Evolutionary conservation across 2,888 invertebrate genomes (phyloP), one percentile per base, ranked within the genome.

Genomic region (Drosophila barbarae): DNA sequence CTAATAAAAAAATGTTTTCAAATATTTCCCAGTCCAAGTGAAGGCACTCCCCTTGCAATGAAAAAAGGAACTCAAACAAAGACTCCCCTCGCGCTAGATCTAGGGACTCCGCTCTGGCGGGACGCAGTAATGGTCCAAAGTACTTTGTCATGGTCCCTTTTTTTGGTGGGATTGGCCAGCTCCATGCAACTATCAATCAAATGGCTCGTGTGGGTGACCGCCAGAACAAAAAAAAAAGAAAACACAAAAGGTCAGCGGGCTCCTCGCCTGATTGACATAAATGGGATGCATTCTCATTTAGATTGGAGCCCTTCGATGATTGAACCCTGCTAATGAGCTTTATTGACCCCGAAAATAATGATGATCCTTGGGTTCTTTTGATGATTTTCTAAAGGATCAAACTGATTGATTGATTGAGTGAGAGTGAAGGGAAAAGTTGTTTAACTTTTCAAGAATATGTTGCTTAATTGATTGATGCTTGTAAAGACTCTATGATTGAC

Each of bases 151-250:
- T 77, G 81, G 58, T 49, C 36, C 26, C 13, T 23, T 13, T n/a
- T 13, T n/a, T 9, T 9, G 57, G 72, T 42, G 56, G 69, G 72
- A 72, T 73, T 74, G 72, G 71, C 73, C 69, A 74, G 65, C 72
- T 83, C 82, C 77, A 80, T 80, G 83, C 72, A 74, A 76, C 76
- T 73, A 80, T 82, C 85, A 73, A 79, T 79, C 80, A 82, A 78
- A 73, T 74, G 58, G 65, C 55, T 70, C 57, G 34, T 65, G 61
- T 55, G 51, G 67, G 52, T 68, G 57, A 66, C 42, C 56, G 39
- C 34, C 28, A 36, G 36, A 3, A 15, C 35, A 47, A 6, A 18
- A 21, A 3, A 12, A 7, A 36, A 23, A 8, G 26, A 35, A 35
- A 15, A 52, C 50, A 55, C 54, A 49, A 30, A 55, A 57, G 57